These are phyloP conservation scores for Timandra comae DNA, from an alignment of 2,888 invertebrate species.

Conservation along the genomic window DNA sequence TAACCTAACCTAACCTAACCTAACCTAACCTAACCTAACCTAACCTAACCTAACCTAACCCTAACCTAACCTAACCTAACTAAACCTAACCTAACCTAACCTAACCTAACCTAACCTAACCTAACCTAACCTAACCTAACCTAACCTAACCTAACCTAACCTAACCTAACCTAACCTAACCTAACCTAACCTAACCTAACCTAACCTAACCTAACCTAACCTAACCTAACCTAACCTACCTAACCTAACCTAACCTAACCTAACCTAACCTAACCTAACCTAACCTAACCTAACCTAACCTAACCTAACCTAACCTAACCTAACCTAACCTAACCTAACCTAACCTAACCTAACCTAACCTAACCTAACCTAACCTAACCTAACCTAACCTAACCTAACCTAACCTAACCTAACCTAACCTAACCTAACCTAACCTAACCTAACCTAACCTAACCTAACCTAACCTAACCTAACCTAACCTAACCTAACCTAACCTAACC, in stretches of 20 bases:
- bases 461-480: constrained; percentile 19
- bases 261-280: constrained; percentile 9
- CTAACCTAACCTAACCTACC: constrained; percentile 7
- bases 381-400: constrained; percentile 6
- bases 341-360: constrained; percentile 8
- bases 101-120: constrained; percentile 2
- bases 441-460: constrained; percentile 14
- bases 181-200: constrained; percentile 1
- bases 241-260: constrained; percentile 6
- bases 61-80: no score
- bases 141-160: constrained; percentile 3
- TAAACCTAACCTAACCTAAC: no score
- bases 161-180: background rate
- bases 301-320: constrained; percentile 9
- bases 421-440: constrained; percentile 6
- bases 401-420: constrained; percentile 6
- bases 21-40: no score
- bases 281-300: constrained; percentile 9
- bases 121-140: constrained; percentile 6
- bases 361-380: constrained; percentile 3
- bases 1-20: no score
- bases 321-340: constrained; percentile 9
- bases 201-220: constrained; percentile 7
- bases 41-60: no score
- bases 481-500: constrained; percentile 17